Conservation (phyloP, 2,888 invertebrate species). For the Chrysolina haemoptera region DNA sequence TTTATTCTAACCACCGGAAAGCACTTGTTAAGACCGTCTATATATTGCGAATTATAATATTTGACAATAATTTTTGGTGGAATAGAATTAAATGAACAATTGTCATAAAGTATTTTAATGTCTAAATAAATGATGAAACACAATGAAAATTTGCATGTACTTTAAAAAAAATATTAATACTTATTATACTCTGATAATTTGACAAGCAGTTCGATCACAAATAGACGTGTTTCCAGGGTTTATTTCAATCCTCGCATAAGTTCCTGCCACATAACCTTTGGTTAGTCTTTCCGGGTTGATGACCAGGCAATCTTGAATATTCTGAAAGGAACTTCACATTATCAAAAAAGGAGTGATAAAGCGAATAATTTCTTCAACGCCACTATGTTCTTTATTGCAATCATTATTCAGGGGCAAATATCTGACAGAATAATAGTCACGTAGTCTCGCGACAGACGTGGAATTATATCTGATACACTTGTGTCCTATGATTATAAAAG, state of each 20-base stretch:
- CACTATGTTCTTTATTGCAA: too few relatives aligned
- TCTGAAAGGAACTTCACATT: slow-evolving; percentile 72
- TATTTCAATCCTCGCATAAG: slow-evolving; percentile 81
- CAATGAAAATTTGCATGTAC: background rate
- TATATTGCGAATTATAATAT: background rate
- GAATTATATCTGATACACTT: too few relatives aligned
- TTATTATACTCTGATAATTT: slow-evolving; percentile 56
- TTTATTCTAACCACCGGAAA: too few relatives aligned
- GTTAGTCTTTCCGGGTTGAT: slow-evolving; percentile 89
- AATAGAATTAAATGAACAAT: too few relatives aligned
- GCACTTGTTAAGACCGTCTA: too few relatives aligned
- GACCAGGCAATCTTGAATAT: slow-evolving; percentile 83
- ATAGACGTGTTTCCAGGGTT: slow-evolving; percentile 51
- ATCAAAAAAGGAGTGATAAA: slow-evolving; percentile 1
- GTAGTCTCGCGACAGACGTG: too few relatives aligned
- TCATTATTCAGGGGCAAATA: too few relatives aligned
- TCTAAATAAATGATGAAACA: background rate
- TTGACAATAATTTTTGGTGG: background rate
- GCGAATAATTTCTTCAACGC: too few relatives aligned
- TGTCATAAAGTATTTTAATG: too few relatives aligned
- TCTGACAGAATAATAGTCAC: too few relatives aligned
- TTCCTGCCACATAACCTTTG: slow-evolving; percentile 83
- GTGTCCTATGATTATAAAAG: too few relatives aligned
- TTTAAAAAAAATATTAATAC: background rate
- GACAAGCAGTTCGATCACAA: slow-evolving; percentile 51